A percentile compares a stretch with the other conserved stretches of the same genome.
Evolutionary conservation across 1,140 invertebrate species (phyloP).

Genomic region (Zelostemma sp.): DNA sequence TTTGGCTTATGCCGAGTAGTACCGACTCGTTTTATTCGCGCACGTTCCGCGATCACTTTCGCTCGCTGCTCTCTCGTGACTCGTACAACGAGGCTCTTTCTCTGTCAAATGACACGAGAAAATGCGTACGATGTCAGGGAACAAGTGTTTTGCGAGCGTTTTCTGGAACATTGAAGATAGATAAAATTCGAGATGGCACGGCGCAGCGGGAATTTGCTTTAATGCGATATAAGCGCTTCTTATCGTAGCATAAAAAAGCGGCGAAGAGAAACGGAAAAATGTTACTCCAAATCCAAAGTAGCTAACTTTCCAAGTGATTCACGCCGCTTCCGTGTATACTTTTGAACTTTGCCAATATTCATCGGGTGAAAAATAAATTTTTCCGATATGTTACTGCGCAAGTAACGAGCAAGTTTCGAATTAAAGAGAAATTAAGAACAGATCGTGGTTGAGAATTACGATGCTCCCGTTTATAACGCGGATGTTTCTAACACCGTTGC

Average conservation of each 20-base stretch:
- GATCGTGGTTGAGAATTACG: conserved; percentile 34
- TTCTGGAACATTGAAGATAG: neutral
- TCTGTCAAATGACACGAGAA: conserved; percentile 20
- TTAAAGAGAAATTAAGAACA: conserved; percentile 35
- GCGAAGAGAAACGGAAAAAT: neutral
- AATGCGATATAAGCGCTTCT: too few species aligned
- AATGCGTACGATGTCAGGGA: conserved; percentile 4
- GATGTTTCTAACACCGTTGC: conserved; percentile 38
- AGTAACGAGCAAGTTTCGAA: conserved; percentile 23
- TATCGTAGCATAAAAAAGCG: too few species aligned
- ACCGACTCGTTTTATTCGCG: conserved; percentile 18
- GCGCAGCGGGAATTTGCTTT: too few species aligned
- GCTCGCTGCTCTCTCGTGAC: conserved; percentile 15
- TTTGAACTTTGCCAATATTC: neutral
- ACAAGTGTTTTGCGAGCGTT: neutral
- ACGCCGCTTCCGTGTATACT: neutral
- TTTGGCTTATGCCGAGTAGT: conserved; percentile 22
- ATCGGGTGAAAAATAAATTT: neutral
- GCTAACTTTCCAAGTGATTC: neutral
- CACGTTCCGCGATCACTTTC: conserved; percentile 33
- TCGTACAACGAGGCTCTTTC: neutral
- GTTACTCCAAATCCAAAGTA: neutral
- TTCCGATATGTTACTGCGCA: too few species aligned
- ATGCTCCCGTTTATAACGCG: conserved; percentile 31
- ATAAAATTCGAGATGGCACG: conserved; percentile 11